Conservation (phyloP, 2,797 vertebrate species). For the Aselliscus stoliczkanus region DNA sequence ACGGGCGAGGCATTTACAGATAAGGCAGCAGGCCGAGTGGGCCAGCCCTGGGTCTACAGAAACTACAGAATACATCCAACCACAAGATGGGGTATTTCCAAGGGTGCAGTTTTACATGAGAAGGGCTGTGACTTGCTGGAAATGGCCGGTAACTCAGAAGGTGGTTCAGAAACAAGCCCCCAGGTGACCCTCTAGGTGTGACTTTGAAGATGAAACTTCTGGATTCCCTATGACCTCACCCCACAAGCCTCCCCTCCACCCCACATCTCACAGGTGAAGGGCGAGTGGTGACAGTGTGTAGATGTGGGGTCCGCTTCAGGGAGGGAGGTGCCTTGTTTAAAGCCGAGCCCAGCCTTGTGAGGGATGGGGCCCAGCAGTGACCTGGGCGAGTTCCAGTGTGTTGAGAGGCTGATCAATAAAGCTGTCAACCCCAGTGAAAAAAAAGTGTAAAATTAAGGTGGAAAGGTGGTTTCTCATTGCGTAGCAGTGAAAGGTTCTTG, state of each 20-base stretch:
- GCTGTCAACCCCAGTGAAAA: not conserved
- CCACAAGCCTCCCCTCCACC: not conserved
- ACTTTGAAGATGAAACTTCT: not conserved
- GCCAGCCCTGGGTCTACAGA: not conserved
- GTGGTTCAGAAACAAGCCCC: not conserved
- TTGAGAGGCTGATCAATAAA: not conserved
- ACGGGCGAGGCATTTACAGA: not conserved
- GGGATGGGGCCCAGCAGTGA: not conserved
- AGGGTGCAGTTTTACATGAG: not conserved
- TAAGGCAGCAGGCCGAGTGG: not conserved
- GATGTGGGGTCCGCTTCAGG: not conserved
- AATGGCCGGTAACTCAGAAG: not conserved
- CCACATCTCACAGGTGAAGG: not conserved
- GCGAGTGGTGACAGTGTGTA: not conserved
- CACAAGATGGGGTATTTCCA: not conserved
- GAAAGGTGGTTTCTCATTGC: not conserved
- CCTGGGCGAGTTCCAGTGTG: fast-evolving
- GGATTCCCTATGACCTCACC: not conserved
- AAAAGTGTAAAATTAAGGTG: not conserved
- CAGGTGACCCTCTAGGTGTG: not conserved
- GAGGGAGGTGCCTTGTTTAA: not conserved
- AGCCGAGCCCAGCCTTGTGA: not conserved
- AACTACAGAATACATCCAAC: not conserved
- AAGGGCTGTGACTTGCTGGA: not conserved
- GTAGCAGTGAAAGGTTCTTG: not conserved